These are phyloP conservation scores for Abramis brama DNA, from an alignment of 2,113 vertebrate genomes.

Conservation along the genomic window DNA sequence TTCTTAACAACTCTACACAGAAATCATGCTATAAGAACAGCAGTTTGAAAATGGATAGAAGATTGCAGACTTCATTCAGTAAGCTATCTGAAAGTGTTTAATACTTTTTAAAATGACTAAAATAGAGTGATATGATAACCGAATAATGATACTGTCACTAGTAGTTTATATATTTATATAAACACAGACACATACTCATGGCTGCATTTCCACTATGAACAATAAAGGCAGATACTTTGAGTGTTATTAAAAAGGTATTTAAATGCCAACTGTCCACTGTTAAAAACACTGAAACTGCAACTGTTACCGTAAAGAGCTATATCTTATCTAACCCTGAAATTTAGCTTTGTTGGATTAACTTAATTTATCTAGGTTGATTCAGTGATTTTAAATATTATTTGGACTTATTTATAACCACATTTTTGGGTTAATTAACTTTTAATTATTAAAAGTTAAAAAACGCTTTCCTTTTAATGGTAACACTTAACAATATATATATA, in stretches of 20 bases:
- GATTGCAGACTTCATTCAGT: neutral
- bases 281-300: too few relatives aligned
- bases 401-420: neutral
- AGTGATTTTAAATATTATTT: neutral
- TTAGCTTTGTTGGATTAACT: neutral
- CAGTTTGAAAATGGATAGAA: neutral
- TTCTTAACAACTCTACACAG: neutral
- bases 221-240: neutral
- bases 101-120: neutral
- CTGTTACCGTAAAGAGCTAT: too few relatives aligned
- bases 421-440: neutral
- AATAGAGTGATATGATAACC: neutral
- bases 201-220: neutral
- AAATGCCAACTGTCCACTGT: too few relatives aligned
- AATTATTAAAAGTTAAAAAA: neutral
- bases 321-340: neutral
- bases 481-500: too few relatives aligned
- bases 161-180: neutral
- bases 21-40: neutral
- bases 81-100: neutral
- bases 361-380: neutral
- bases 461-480: neutral
- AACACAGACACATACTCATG: neutral
- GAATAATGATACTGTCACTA: too few relatives aligned
- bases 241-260: neutral